Base-by-base conservation (phyloP, 2,888 invertebrate genomes). In the Dynastes tityus region DNA sequence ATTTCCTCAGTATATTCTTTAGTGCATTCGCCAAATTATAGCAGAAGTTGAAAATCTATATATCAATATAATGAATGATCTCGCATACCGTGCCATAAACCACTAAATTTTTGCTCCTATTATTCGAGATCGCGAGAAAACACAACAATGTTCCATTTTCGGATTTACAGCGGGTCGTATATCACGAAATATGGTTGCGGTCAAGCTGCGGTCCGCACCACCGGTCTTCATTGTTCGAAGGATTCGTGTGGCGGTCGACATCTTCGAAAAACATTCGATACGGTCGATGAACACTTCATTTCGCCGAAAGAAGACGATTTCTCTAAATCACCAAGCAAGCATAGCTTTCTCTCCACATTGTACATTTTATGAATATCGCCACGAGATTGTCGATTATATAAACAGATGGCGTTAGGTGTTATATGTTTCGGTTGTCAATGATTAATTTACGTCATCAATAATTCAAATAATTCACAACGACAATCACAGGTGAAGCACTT, bases 151-250 rank as follows among this genome's bases (percentile, higher is more conserved):
- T 40, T 27, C 73, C 16, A 27, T 73, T 73, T 58, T 73, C 27
- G 22, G 45, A 58, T 73, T 73, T 73, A 73, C 61, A 61, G n/a
- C 73, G 22, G 29, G 16, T 61, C 61, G 37, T 73, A 73, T 73
- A 73, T 73, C 73, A 61, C 45, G 40, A 11, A 5, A 73, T 73
- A 45, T 13, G 29, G 45, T 61, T 73, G 73, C 27, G 70, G 70
- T 71, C n/a, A 53, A 53, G 53, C 29, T 55, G 70, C 53, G 70
- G 53, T 29, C 32, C 55, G 16, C 32, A 55, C 51, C 37, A 53
- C n/a, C 16, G 53, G 37, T 37, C 55, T 32, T 55, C 70, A 71
- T 55, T 71, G 70, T 71, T n/a, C 53, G 53, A 11, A 0, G n/a
- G 29, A 29, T 13, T 37, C 32, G 29, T 55, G 22, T 55, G 29